These are phyloP conservation scores for Pseudocheirus occidentalis DNA, from an alignment of 2,797 vertebrate genomes.

Conservation along the genomic window DNA sequence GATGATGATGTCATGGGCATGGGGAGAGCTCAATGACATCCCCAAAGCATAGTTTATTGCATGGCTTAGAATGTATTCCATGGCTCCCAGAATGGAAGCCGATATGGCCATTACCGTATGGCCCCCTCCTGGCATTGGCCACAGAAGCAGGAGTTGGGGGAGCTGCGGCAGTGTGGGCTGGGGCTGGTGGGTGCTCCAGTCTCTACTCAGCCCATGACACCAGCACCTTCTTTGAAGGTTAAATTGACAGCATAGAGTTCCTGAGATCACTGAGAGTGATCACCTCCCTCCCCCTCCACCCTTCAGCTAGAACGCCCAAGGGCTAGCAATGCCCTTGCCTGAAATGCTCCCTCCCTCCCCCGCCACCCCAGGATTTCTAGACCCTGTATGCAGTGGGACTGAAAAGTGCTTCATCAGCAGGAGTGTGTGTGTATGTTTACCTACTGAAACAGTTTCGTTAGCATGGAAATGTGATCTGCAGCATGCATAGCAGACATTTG, in stretches of 20 bases:
- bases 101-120: conserved; percentile 70
- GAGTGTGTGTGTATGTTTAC: neutral
- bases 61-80: conserved; percentile 81
- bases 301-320: neutral
- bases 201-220: neutral
- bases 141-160: conserved; percentile 14
- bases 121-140: conserved; percentile 67
- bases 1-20: conserved; percentile 83
- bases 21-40: conserved; percentile 79
- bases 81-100: conserved; percentile 70
- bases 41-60: conserved; percentile 82
- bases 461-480: neutral
- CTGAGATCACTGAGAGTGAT: conserved; percentile 40
- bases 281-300: neutral
- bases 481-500: neutral
- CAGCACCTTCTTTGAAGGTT: neutral
- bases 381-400: neutral
- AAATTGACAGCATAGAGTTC: conserved; percentile 29
- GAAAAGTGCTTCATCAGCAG: neutral
- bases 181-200: neutral
- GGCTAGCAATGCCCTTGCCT: conserved; percentile 27
- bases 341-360: neutral
- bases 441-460: neutral
- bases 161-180: neutral
- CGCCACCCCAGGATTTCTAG: conserved; percentile 5